Base-by-base conservation (phyloP, 2,113 vertebrate species). In the Capreolus pygargus region DNA sequence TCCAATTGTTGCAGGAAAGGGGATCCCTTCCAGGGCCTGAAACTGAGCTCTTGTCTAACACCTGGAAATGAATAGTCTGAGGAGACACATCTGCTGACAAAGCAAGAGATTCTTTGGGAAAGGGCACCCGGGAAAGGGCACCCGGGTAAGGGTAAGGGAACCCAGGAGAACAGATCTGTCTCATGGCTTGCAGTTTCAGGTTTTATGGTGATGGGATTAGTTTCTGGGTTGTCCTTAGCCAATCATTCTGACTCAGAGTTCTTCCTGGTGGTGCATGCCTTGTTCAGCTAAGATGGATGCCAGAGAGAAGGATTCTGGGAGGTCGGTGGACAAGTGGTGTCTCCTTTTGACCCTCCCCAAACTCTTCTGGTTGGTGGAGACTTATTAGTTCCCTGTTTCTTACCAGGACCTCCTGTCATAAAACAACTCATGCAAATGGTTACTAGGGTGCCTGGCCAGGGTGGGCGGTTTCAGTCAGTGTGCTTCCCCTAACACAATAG, bases 41-140 rank as follows among this genome's bases (percentile, higher is more conserved):
- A 64, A 64, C 30, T 64, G 30, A 30, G 30, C 30, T n/a, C 30
- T 64, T 64, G 61, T 64, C 30, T 64, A n/a, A 64, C 7, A 64
- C 16, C n/a, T 0, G 0, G 30, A 64, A 64, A 64, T n/a, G 15
- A n/a, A 64, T n/a, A 17, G 15, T 64, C 61, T 2, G 3, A 64
- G 30, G 30, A 64, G 61, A 64, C 30, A 64, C 30, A 64, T 64
- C 7, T n/a, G 15, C 30, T 64, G 61, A 8, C 61, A 64, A 64
- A 64, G 7, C 33, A 64, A n/a, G 61, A 64, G 30, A 17, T 64
- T 64, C n/a, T n/a, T n/a, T 64, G 15, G 30, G 61, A n/a, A n/a
- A 64, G 61, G 7, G 30, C 61, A 64, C 30, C 61, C n/a, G 15
- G 30, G 61, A n/a, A n/a, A 64, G 61, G 7, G 30, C 61, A 64